Evolutionary conservation across 92 coral and sea anemone species (phyloP), one percentile per base, ranked within the genome.

Genomic region (Actinernus sp.): DNA sequence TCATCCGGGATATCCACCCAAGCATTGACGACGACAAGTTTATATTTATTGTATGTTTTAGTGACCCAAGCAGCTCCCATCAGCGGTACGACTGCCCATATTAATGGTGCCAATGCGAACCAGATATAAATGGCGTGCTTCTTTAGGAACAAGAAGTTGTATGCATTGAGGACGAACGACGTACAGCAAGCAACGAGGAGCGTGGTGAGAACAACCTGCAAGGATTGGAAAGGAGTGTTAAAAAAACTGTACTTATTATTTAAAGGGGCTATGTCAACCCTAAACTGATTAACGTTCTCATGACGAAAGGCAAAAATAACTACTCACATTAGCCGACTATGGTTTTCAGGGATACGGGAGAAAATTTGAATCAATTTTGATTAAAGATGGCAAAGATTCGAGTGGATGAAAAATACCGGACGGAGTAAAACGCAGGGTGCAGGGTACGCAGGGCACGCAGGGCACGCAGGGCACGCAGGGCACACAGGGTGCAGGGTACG

Each of bases 1-100:
- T 92, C 97, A 76, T 92, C 97, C 66, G 97, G 97, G 61, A 92
- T 84, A 65, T 92, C 97, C n/a, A 92, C 97, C 97, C 97, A 92
- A 14, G 97, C 97, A 62, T 92, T 92, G 26, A 92, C 97, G 14
- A 92, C 97, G 51, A 92, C 96, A 4, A 92, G 75, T 53, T 92
- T 92, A 84, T 88, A 92, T 68, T 66, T 78, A 63, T 71, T 38
- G 61, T 92, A 92, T 3, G 93, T 88, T 70, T 80, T 88, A 1
- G 97, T 92, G 4, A 88, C 91, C 97, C 97, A 92, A 33, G 97
- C 97, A 0, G 97, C 97, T 1, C 97, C 94, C 45, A 90, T 76
- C 51, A 92, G 71, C 3, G 95, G 97, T 13, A 73, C 78, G 27
- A 92, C 91, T 12, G 92, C 91, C 95, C 95, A 88, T 19, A 88